A percentile compares a stretch with the other conserved stretches of the same genome.
phyloP scores from a whole-genome alignment of 2,113 vertebrate genomes.

The Lethenteron camtschaticum region DNA sequence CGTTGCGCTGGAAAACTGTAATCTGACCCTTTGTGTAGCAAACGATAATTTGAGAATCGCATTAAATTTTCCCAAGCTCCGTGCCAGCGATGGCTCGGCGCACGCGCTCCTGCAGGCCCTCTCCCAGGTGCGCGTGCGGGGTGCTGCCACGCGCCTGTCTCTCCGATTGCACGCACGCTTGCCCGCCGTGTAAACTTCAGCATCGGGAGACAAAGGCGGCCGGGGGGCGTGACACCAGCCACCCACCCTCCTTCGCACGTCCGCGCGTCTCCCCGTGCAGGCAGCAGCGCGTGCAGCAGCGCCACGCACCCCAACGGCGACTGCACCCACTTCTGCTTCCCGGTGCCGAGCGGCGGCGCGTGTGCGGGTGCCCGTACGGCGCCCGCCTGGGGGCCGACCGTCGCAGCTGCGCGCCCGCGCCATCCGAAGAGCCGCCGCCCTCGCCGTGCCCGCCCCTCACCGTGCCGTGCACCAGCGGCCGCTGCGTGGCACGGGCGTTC shows the following conservation, averaged over 20 bases:
- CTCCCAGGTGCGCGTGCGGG: too few relatives aligned
- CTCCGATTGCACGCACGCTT: too few relatives aligned
- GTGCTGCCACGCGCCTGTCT: too few relatives aligned
- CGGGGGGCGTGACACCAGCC: too few relatives aligned
- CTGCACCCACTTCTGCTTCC: slow-evolving; percentile 34
- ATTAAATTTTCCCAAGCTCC: background rate
- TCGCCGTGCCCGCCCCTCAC: slow-evolving; percentile 17
- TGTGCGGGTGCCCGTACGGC: slow-evolving; percentile 26
- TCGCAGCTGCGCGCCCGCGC: slow-evolving; percentile 23
- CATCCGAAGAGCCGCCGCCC: slow-evolving; percentile 19
- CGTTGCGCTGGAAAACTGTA: background rate
- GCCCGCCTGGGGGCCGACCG: slow-evolving; percentile 24
- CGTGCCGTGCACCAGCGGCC: slow-evolving; percentile 25
- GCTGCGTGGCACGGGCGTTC: slow-evolving; percentile 20
- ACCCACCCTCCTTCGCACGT: too few relatives aligned
- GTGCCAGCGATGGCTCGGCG: too few relatives aligned
- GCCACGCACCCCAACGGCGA: slow-evolving; percentile 15
- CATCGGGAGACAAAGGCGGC: too few relatives aligned
- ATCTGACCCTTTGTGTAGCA: slow-evolving; percentile 18
- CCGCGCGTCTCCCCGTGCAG: background rate
- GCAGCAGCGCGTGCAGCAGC: slow-evolving; percentile 17
- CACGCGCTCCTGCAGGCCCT: too few relatives aligned
- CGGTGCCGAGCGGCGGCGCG: slow-evolving; percentile 14
- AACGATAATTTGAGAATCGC: slow-evolving; percentile 11
- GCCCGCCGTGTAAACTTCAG: too few relatives aligned